Evolutionary conservation across 1,140 invertebrate species (phyloP), one percentile per base, ranked within the genome.

Genomic region (Goniozus legneri): DNA sequence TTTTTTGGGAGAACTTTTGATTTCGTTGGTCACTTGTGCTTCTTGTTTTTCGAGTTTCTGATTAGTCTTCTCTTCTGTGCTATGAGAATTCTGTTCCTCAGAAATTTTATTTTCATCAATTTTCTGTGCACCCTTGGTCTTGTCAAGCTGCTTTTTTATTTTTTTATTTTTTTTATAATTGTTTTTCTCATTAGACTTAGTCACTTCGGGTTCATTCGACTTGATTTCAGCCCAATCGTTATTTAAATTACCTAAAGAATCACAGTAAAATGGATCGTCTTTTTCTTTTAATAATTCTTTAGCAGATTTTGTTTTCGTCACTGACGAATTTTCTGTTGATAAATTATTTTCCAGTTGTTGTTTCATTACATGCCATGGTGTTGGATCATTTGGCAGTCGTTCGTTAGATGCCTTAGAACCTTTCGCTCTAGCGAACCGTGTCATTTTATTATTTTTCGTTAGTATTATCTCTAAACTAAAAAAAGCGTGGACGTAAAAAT

Each of bases 371-470:
- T 78, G 72, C 87, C 87, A 89, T 62, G 85, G 80, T 24, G 86
- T 88, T 34, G 84, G 72, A 45, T 84, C 79, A 69, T 86, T 81
- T 1, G 83, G 82, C 16, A 81, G 50, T 56, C 78, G 80, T 62
- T 84, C 79, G 60, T 88, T 88, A 8, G 85, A 87, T 1, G 84
- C 73, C 71, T 88, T 88, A 0, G 85, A 86, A 15, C 86, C 86
- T 64, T 81, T 84, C 0, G 84, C 80, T 71, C 87, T 73, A 38
- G 86, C 83, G 77, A 83, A 88, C 53, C 86, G 75, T 14, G 85
- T 87, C 87, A 89, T 89, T 27, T 27, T 27, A 6, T 27, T 27
- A 27, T 6, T 10, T 27, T 27, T 6, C 24, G 10, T 10, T 27
- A n/a, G n/a, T n/a, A n/a, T n/a, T n/a, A n/a, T n/a, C n/a, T n/a